phyloP scores from a whole-genome alignment of 2,113 vertebrate species.

The Danio rerio region DNA sequence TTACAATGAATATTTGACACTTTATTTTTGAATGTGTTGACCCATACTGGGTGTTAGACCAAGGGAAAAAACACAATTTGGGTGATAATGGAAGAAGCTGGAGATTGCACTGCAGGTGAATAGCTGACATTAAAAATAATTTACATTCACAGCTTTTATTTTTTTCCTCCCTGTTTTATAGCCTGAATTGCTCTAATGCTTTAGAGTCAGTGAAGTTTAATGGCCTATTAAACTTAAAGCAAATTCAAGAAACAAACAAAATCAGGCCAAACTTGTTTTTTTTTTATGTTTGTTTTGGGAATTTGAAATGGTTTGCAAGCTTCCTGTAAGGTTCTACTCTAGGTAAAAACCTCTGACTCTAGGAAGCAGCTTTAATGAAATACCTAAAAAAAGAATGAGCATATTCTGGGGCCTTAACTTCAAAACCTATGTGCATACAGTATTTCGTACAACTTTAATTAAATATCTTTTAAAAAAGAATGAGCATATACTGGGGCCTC shows the following conservation, averaged over 20 bases:
- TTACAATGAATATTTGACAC: constrained; percentile 1
- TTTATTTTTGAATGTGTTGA: not conserved
- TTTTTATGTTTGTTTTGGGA: too few species aligned
- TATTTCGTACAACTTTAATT: too few species aligned
- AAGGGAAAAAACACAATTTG: not conserved
- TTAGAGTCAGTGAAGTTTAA: not conserved
- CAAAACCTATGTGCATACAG: not conserved
- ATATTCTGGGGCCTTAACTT: not conserved
- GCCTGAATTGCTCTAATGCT: not conserved
- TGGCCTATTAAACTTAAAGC: too few species aligned
- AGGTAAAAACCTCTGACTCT: too few species aligned
- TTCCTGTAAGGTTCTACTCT: too few species aligned
- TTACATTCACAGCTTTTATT: not conserved
- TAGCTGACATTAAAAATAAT: not conserved
- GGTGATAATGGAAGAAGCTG: not conserved
- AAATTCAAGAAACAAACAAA: too few species aligned
- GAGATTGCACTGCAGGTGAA: not conserved
- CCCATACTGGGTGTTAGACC: not conserved
- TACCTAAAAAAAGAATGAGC: too few species aligned
- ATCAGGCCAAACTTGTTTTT: too few species aligned
- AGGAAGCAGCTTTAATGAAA: too few species aligned
- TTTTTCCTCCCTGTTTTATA: not conserved
- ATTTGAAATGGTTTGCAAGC: too few species aligned
- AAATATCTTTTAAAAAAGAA: too few species aligned
- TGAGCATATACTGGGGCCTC: too few species aligned